Percentiles rank a stretch among this genome's conserved stretches.
These are phyloP conservation scores for Megalurothrips usitatus DNA, from an alignment of 2,888 invertebrate genomes.

Conservation along the genomic window DNA sequence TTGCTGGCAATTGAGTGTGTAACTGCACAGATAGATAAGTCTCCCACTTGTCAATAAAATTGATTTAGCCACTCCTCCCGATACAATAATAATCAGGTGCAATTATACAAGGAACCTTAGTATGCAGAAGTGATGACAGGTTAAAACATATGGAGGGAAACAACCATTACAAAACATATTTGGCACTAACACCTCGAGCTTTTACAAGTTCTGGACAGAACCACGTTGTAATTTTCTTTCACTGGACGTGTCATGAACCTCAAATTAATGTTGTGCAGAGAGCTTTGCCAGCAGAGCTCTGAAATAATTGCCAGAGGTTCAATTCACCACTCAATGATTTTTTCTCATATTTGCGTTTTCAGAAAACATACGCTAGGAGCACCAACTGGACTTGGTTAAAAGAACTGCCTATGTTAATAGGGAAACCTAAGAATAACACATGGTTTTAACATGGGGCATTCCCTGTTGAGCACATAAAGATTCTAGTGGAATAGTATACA, in stretches of 20 bases:
- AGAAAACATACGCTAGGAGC: no score
- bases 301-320: background rate
- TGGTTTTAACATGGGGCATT: no score
- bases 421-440: background rate
- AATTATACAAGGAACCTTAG: no score
- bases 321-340: background rate
- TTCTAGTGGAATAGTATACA: no score
- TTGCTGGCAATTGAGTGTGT: background rate
- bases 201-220: background rate
- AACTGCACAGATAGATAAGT: no score
- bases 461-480: no score
- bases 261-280: background rate
- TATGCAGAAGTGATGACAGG: no score
- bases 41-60: no score
- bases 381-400: background rate
- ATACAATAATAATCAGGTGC: no score
- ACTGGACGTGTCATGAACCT: background rate
- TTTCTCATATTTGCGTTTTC: no score
- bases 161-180: background rate
- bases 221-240: background rate
- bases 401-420: background rate
- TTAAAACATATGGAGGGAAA: no score
- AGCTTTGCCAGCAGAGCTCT: constrained; percentile 20
- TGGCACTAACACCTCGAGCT: background rate
- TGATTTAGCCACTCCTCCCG: no score